Percentiles rank a stretch among this genome's conserved stretches.
Conservation (phyloP, 2,797 vertebrate species). For the Acipenser ruthenus region DNA sequence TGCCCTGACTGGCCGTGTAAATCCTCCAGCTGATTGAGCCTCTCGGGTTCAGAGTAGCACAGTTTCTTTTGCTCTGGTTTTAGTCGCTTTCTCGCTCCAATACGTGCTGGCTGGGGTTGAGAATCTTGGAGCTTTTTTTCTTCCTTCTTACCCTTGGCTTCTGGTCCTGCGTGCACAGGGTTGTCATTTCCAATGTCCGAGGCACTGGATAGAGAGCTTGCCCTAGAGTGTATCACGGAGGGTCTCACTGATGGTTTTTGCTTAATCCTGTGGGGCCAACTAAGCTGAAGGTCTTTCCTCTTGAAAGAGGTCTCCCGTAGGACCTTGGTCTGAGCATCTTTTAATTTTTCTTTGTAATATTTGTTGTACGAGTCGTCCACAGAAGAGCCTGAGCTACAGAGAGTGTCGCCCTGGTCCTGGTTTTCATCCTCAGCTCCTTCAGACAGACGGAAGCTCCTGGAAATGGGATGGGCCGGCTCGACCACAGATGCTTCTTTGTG, state of each 20-base stretch:
- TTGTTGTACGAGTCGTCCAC: conserved; percentile 75
- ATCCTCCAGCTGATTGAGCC: conserved; percentile 62
- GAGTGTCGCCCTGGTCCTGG: conserved; percentile 1
- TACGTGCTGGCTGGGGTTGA: conserved; percentile 53
- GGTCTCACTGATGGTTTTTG: conserved; percentile 54
- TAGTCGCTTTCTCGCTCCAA: conserved; percentile 53
- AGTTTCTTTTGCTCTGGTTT: conserved; percentile 70
- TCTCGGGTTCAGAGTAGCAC: conserved; percentile 83
- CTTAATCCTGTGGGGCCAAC: conserved; percentile 66
- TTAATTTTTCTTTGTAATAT: conserved; percentile 85
- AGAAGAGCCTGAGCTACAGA: conserved; percentile 51
- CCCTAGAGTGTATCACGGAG: conserved; percentile 48
- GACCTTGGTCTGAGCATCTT: conserved; percentile 84
- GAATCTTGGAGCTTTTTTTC: conserved; percentile 37
- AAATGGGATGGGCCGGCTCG: conserved; percentile 5
- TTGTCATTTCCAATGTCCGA: conserved; percentile 16
- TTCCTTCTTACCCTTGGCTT: conserved; percentile 34
- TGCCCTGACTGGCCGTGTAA: conserved; percentile 38
- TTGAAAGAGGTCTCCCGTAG: conserved; percentile 90
- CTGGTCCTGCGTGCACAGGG: conserved; percentile 35
- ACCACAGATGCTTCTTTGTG: conserved; percentile 16
- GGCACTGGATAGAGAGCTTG: conserved; percentile 47
- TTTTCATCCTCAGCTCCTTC: conserved; percentile 22
- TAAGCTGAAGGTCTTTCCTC: conserved; percentile 84
- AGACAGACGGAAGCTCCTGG: conserved; percentile 9